phyloP scores from a whole-genome alignment of 2,888 invertebrate genomes.

The Deilephila porcellus region DNA sequence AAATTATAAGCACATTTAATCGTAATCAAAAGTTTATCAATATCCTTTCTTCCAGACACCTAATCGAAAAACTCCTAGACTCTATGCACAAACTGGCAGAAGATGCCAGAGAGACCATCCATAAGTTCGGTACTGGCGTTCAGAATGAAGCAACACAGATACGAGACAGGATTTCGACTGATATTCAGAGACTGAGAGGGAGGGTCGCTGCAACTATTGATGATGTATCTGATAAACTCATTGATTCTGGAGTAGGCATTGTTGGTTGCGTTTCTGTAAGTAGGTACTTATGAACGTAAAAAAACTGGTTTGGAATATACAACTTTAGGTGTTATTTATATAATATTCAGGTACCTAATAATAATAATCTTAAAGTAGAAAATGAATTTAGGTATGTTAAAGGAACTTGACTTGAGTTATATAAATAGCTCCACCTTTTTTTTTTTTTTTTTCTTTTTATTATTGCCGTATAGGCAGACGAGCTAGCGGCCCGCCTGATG shows the following conservation, averaged over 20 bases:
- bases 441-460: no score
- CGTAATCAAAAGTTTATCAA: neutral
- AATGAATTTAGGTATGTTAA: no score
- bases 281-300: constrained; percentile 19
- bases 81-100: constrained; percentile 59
- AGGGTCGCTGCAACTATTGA: constrained; percentile 58
- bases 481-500: no score
- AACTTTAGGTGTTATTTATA: no score
- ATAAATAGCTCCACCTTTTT: no score
- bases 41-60: constrained; percentile 49
- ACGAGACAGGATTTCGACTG: constrained; percentile 51
- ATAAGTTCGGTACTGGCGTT: constrained; percentile 57
- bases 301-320: no score
- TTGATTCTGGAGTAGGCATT: constrained; percentile 55
- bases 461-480: no score
- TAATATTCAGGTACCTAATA: no score
- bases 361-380: no score
- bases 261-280: constrained; percentile 67
- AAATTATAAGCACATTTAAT: no score
- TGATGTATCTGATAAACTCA: constrained; percentile 55
- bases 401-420: no score
- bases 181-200: constrained; percentile 57
- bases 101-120: constrained; percentile 61
- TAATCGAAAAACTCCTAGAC: constrained; percentile 61
- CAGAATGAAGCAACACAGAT: constrained; percentile 53